Base-by-base conservation (phyloP, 2,797 vertebrate genomes). In the Echiichthys vipera region DNA sequence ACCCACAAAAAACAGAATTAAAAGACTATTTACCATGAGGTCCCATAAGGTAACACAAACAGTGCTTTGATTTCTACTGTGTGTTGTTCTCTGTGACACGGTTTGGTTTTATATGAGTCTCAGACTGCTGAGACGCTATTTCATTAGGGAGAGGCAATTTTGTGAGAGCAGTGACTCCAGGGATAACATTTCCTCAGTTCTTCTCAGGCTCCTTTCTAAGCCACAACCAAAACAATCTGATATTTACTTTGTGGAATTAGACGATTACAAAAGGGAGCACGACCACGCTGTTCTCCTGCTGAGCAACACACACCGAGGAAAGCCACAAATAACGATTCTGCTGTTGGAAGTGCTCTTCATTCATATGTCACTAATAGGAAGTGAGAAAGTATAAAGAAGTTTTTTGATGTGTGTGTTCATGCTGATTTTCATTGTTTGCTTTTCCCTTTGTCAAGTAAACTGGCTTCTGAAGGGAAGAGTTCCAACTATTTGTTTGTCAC, bases 191-290 rank as follows among this genome's bases (percentile, higher is more conserved):
- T 40, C 50, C 61, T 57, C 54, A 49, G 30, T 66, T 67, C 50
- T 53, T 64, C 53, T 30, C 30, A n/a, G 56, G 24, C 50, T 51
- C 32, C 30, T 54, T 53, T 61, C 56, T 50, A 53, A 59, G 40
- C 40, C 27, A 49, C 57, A 22, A 43, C 59, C 54, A 65, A 68
- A 64, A 49, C 57, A 57, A 50, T 70, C 14, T 54, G 30, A 63
- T 68, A 62, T 81, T 67, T 67, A 72, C 53, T 72, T 67, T 57
- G 36, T 61, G 67, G 62, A 75, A 80, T 71, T 66, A 71, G 59
- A 64, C 18, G 11, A 53, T 37, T 25, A 56, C 30, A 55, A 68
- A 67, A 24, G 47, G 24, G 56, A 47, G 43, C 50, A 46, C 25
- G n/a, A 3, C 69, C 42, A 40, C 55, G n/a, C 43, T 40, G 9